Evolutionary conservation across 2,888 invertebrate genomes (phyloP).

Genomic region (Trissonchulus latispiculum): DNA sequence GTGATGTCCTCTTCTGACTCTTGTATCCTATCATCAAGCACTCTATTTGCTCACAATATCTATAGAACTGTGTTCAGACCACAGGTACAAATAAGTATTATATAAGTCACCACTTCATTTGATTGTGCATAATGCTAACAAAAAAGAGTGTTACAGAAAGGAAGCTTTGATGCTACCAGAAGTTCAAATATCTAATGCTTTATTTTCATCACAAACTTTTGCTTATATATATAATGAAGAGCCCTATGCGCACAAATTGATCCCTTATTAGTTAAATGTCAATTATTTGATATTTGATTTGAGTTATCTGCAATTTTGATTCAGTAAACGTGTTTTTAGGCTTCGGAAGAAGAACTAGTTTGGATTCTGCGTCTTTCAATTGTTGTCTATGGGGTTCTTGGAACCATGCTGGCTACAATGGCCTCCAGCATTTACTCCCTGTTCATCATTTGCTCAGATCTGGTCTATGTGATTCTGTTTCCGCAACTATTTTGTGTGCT

Average conservation of each 20-base stretch:
- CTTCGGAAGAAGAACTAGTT: constrained; percentile 88
- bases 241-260: too few relatives aligned
- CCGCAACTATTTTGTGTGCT: constrained; percentile 96
- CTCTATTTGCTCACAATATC: constrained; percentile 97
- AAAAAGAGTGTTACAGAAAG: too few relatives aligned
- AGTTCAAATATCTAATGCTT: too few relatives aligned
- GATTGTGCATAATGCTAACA: too few relatives aligned
- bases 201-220: too few relatives aligned
- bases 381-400: constrained; percentile 76
- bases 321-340: constrained; percentile 62
- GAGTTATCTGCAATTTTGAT: too few relatives aligned
- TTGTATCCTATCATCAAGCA: constrained; percentile 89
- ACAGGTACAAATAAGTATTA: too few relatives aligned
- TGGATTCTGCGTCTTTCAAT: constrained; percentile 79
- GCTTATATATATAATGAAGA: too few relatives aligned
- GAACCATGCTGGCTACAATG: constrained; percentile 88
- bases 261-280: too few relatives aligned
- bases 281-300: too few relatives aligned
- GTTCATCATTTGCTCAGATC: constrained; percentile 97
- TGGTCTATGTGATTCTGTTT: constrained; percentile 96
- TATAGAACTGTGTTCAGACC: constrained; percentile 93
- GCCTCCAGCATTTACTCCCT: constrained; percentile 95
- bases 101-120: too few relatives aligned
- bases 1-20: constrained; percentile 99
- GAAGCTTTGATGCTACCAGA: too few relatives aligned